Base-by-base conservation (phyloP, 1,140 invertebrate species). In the Nixonia krombeini region DNA sequence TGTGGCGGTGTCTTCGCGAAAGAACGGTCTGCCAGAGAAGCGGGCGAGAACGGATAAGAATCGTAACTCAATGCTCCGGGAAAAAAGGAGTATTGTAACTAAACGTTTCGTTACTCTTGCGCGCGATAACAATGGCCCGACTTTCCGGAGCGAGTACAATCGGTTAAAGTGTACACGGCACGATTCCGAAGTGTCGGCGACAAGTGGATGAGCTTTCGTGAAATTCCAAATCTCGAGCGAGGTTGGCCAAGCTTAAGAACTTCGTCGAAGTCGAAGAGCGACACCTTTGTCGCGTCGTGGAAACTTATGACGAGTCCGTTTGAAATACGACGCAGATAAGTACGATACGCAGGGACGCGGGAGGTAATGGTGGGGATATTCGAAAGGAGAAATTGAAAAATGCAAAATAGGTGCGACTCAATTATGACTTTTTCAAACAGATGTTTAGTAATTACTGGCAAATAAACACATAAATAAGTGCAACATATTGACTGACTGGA, bases 211-310 rank as follows among this genome's bases (percentile, higher is more conserved):
- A 26, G 25, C 25, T 26, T 65, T 72, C 63, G 29, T 68, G 62
- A 70, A 73, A 73, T 73, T 76, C 68, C 70, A 55, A 69, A 47
- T 65, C 52, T 40, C 40, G 40, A 56, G 64, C 50, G 29, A 38
- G 41, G 58, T 56, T 51, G 50, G n/a, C 55, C 61, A 45, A 51
- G 70, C 65, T 61, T 69, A 63, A 41, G 47, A 56, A 66, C 57
- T 74, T 75, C 72, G 73, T 76, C 69, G 74, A 75, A 76, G 76
- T 78, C 72, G 73, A 76, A 76, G 69, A 52, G 62, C 65, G 69
- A 71, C 73, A 76, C 67, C 70, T 73, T 78, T 72, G 70, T 75
- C 69, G 52, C 41, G 40, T 41, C 40, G 8, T 41, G 12, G 33
- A 28, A 41, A 53, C 16, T 31, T 21, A 17, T n/a, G n/a, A n/a